Percentiles rank a stretch among this genome's conserved stretches.
Evolutionary conservation across 2,888 invertebrate genomes (phyloP).

Genomic region (Ypsolopha scabrella): DNA sequence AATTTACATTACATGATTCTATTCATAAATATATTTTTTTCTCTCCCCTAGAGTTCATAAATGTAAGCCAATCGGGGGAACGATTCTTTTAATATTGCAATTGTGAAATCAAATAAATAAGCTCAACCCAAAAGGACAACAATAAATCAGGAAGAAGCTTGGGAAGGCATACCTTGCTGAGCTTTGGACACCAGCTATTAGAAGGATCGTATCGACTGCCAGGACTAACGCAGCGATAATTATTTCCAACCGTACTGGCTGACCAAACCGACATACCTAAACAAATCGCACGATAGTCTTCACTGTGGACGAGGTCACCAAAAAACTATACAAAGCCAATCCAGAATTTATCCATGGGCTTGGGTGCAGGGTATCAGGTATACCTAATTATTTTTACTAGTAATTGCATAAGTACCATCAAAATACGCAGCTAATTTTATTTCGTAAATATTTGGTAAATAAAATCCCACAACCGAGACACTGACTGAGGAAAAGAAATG

Average conservation of each 20-base stretch:
- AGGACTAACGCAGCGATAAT: constrained; percentile 52
- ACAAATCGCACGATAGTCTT: constrained; percentile 53
- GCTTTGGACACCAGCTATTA: constrained; percentile 62
- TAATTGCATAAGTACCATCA: too few relatives aligned
- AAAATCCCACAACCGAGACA: too few relatives aligned
- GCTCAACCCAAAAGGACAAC: background rate
- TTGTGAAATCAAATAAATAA: background rate
- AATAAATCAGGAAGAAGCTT: background rate
- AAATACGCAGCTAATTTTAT: too few relatives aligned
- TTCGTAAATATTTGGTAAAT: too few relatives aligned
- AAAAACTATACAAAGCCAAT: background rate
- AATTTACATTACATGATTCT: too few relatives aligned
- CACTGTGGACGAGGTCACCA: constrained; percentile 50
- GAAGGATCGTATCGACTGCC: constrained; percentile 51
- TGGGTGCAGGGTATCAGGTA: background rate
- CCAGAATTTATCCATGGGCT: background rate
- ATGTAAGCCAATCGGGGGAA: too few relatives aligned
- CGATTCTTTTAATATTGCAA: too few relatives aligned
- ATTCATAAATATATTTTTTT: too few relatives aligned
- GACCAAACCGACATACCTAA: constrained; percentile 81
- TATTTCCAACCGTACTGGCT: constrained; percentile 73
- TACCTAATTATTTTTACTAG: too few relatives aligned
- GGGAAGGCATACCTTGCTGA: constrained; percentile 47
- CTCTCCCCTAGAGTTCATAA: too few relatives aligned
- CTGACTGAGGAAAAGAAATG: too few relatives aligned